Base-by-base conservation (phyloP, 1,140 invertebrate species). In the Habropoda laboriosa region DNA sequence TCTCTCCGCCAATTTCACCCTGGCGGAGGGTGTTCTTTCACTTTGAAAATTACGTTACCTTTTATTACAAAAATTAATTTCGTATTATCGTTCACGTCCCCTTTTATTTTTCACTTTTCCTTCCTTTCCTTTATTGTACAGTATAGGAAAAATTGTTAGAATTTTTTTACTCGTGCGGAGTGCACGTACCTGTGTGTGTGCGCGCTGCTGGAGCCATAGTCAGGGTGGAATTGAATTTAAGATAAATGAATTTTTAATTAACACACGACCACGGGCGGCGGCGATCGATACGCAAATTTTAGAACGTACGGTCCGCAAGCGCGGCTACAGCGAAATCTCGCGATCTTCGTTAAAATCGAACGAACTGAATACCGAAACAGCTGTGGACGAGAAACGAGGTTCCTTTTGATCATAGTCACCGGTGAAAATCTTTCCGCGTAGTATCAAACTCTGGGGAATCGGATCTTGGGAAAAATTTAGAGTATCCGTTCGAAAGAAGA, bases 231-330 rank as follows among this genome's bases (percentile, higher is more conserved):
- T 68, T 57, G 51, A 76, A 67, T 76, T 67, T 35, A 68, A 76
- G 74, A 57, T 68, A 76, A 76, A 68, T 76, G 63, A 76, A 76
- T 68, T 76, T 76, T 76, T 76, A 76, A 76, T 76, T 67, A 76
- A 68, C 49, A 57, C 49, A 35, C n/a, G 18, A 35, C 27, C 30
- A 53, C 27, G 30, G 5, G 51, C 24, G 5, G n/a, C n/a, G 12
- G 13, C 49, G 74, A 76, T 76, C 74, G 63, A 76, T 76, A 45
- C 63, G 63, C 13, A 42, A 30, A 53, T 76, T 76, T 68, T 68
- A 57, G 63, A 57, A 57, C 55, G 38, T 71, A 58, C 27, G 53
- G 27, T 38, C 24, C 21, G 27, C n/a, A n/a, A n/a, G n/a, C 70
- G 30, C n/a, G 24, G 51, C 7, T 24, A 4, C 12, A 8, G 38